A percentile compares a stretch with the other conserved stretches of the same genome.
These are phyloP conservation scores for Pipa parva DNA, from an alignment of 2,113 vertebrate species.

Conservation along the genomic window DNA sequence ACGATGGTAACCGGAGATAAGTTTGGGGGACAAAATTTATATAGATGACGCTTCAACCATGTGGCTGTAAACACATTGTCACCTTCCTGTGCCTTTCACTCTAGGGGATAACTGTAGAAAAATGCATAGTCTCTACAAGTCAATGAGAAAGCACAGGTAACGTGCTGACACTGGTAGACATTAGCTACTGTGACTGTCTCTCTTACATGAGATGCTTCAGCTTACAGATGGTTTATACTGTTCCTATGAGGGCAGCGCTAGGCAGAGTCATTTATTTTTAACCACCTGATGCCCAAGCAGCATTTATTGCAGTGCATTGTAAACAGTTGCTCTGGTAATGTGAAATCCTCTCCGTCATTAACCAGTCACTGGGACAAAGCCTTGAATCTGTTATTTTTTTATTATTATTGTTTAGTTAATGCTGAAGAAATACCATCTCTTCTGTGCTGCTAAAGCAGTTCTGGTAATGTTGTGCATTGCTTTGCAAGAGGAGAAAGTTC, in stretches of 20 bases:
- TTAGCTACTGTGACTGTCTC: background rate
- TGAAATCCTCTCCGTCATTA: no score
- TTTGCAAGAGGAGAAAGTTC: no score
- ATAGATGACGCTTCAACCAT: background rate
- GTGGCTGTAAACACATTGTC: slow-evolving; percentile 1
- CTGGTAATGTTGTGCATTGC: no score
- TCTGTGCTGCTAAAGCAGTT: no score
- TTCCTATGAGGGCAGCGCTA: background rate
- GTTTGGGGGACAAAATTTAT: slow-evolving; percentile 17
- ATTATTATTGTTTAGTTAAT: no score
- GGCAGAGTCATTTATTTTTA: background rate
- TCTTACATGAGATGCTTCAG: background rate
- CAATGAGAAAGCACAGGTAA: background rate
- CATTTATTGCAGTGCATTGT: background rate
- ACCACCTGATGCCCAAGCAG: background rate
- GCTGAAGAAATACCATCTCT: no score
- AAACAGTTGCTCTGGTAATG: background rate
- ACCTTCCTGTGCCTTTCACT: slow-evolving; percentile 15
- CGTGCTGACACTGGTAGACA: background rate
- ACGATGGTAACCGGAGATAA: slow-evolving; percentile 5
- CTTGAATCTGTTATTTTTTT: no score
- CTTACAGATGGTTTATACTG: slow-evolving; percentile 5
- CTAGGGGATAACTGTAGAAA: slow-evolving; percentile 7
- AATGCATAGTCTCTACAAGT: background rate
- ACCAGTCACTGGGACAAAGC: no score